Base-by-base conservation (phyloP, 2,888 invertebrate genomes). In the Abrostola triplasia region DNA sequence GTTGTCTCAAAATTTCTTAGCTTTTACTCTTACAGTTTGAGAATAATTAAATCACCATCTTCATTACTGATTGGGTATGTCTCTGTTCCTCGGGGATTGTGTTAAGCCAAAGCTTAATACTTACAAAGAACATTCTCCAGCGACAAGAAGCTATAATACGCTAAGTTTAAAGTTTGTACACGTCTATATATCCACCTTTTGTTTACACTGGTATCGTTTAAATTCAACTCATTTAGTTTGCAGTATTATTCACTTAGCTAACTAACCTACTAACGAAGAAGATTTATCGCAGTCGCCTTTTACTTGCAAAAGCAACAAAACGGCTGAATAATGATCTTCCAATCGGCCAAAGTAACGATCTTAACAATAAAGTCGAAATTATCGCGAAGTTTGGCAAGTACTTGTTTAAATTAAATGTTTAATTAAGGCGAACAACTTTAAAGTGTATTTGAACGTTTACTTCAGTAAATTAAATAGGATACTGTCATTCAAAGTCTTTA, bases 191-290 rank as follows among this genome's bases (percentile, higher is more conserved):
- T 9, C 9, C 24, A 24, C 4, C 24, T 47, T 48, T 59, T 47
- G 44, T 24, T 67, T 11, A 36, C 44, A 48, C 35, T 58, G 24
- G 24, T 24, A 24, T 24, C 24, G 59, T 55, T 55, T 10, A 24
- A 57, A 52, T 66, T 47, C 0, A 56, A 58, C 52, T 41, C 51
- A 56, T 59, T 66, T 61, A 52, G 54, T 52, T 70, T 42, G 55
- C 44, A 47, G 44, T 49, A 49, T 70, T 36, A 57, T 35, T 69
- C 64, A 63, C 47, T 38, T 58, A 69, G 63, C 41, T 41, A 11
- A 11, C 5, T 12, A 42, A 42, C 9, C 41, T 11, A 5, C 10
- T 41, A 41, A 41, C 11, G 10, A 41, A 55, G 24, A 48, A 13
- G 51, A 36, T 58, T 69, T 55, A 44, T 69, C n/a, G 2, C 6